A percentile compares a stretch with the other conserved stretches of the same genome.
phyloP scores from a whole-genome alignment of 1,140 invertebrate species.

The Tetramorium alpestre region DNA sequence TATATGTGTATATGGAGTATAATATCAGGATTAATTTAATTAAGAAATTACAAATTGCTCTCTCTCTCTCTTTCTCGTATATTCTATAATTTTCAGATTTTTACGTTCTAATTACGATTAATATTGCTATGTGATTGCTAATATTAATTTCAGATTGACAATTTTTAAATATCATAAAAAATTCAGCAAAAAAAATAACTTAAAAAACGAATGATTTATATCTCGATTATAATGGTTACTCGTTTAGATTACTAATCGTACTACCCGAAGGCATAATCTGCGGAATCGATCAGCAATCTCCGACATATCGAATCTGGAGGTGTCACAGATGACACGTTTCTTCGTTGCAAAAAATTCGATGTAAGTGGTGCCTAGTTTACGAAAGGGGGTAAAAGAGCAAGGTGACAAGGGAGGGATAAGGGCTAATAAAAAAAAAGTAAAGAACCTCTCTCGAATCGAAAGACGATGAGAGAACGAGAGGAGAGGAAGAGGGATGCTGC shows the following conservation, averaged over 20 bases:
- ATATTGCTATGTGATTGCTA: not conserved
- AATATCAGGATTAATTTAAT: not conserved
- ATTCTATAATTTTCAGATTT: not conserved
- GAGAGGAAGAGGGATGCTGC: not conserved
- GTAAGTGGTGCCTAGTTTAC: not conserved
- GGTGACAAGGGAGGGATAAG: not conserved
- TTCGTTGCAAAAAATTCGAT: slow-evolving; percentile 27
- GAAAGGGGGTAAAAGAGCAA: not conserved
- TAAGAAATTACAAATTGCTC: no score
- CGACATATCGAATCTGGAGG: slow-evolving; percentile 43
- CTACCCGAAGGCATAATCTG: slow-evolving; percentile 25
- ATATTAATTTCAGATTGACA: not conserved
- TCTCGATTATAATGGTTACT: not conserved
- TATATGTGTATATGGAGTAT: not conserved
- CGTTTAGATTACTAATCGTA: slow-evolving; percentile 40
- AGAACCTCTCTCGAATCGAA: not conserved
- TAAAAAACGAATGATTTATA: not conserved
- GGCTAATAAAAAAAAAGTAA: slow-evolving; percentile 5
- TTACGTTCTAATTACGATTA: not conserved
- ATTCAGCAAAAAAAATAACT: not conserved
- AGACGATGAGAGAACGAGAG: not conserved
- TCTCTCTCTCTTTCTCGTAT: no score
- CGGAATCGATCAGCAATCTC: slow-evolving; percentile 46
- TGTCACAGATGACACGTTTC: slow-evolving; percentile 35
- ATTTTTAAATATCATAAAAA: not conserved